phyloP scores from a whole-genome alignment of 2,888 invertebrate genomes.

The Colostygia pectinataria region DNA sequence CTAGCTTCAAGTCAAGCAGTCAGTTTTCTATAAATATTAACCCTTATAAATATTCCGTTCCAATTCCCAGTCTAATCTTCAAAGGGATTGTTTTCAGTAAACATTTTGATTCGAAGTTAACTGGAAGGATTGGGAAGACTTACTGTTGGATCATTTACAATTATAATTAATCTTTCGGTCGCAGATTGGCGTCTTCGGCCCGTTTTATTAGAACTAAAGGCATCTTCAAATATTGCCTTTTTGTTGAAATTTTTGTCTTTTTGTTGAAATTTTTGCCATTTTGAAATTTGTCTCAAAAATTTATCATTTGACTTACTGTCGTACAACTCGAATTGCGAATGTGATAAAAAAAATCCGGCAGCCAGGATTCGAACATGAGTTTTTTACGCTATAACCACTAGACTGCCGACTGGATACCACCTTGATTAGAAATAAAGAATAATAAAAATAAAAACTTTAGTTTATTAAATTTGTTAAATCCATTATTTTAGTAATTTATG shows the following conservation, averaged over 20 bases:
- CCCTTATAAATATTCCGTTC: constrained; percentile 74
- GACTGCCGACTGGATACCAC: too few species aligned
- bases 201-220: constrained; percentile 16
- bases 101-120: constrained; percentile 77
- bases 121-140: constrained; percentile 64
- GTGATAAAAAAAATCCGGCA: too few species aligned
- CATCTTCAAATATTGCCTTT: constrained; percentile 8
- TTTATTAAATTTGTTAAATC: too few species aligned
- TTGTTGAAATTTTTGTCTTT: neutral
- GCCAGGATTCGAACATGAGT: too few species aligned
- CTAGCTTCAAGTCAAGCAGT: constrained; percentile 43
- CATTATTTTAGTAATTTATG: too few species aligned
- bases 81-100: constrained; percentile 79
- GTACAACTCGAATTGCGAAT: too few species aligned
- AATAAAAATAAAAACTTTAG: too few species aligned
- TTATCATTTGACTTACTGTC: too few species aligned
- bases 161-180: constrained; percentile 74
- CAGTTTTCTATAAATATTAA: constrained; percentile 47
- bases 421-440: too few species aligned
- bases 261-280: neutral
- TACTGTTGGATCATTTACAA: constrained; percentile 71
- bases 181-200: constrained; percentile 59
- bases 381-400: too few species aligned
- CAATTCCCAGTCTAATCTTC: constrained; percentile 72
- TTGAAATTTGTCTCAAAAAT: too few species aligned